A percentile compares a stretch with the other conserved stretches of the same genome.
Conservation (phyloP, 2,888 invertebrate genomes). For the Meliscaeva auricollis region DNA sequence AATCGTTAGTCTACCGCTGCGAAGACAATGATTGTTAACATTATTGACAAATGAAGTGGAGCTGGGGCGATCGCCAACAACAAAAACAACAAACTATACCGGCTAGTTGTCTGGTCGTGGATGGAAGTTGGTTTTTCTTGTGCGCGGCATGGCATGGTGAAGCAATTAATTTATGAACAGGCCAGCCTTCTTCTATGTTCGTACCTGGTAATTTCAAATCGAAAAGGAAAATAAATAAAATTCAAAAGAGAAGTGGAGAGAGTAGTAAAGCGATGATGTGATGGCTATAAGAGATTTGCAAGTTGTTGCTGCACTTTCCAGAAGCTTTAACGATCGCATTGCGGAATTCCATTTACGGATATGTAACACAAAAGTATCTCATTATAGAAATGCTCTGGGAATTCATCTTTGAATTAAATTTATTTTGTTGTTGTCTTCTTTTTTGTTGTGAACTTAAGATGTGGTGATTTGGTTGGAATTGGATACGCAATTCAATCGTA, state of each 20-base stretch:
- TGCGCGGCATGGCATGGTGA: conserved; percentile 34
- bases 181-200: conserved; percentile 30
- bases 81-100: conserved; percentile 10
- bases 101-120: background rate
- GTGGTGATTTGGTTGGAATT: conserved; percentile 7
- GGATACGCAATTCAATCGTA: conserved; percentile 41
- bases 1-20: conserved; percentile 61
- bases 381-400: conserved; percentile 67
- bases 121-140: no score
- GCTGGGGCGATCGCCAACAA: conserved; percentile 13
- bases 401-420: no score
- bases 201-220: conserved; percentile 53
- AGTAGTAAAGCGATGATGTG: background rate
- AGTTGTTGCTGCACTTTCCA: conserved; percentile 70
- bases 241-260: background rate
- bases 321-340: conserved; percentile 60
- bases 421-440: background rate
- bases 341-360: conserved; percentile 72
- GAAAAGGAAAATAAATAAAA: conserved; percentile 48
- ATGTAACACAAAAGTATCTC: conserved; percentile 70
- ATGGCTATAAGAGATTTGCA: conserved; percentile 53
- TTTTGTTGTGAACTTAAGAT: background rate
- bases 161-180: conserved; percentile 73
- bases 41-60: conserved; percentile 74
- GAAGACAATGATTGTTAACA: conserved; percentile 65